phyloP scores from a whole-genome alignment of 2,888 invertebrate species.

The Phoenoteleia sp. region DNA sequence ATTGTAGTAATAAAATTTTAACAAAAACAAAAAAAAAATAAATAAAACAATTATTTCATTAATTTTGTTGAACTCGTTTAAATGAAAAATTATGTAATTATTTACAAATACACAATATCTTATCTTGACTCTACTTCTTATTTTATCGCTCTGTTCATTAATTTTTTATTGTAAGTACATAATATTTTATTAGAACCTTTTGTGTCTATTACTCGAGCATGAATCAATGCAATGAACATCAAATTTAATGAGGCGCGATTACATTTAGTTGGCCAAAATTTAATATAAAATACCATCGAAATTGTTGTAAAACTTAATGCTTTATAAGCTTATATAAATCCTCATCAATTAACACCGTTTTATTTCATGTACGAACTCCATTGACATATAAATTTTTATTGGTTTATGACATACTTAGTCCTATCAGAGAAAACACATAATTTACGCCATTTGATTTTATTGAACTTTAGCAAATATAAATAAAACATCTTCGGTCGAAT shows the following conservation, averaged over 20 bases:
- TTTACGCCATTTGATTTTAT: neutral
- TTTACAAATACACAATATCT: too few relatives aligned
- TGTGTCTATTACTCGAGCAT: too few relatives aligned
- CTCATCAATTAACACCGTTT: constrained; percentile 11
- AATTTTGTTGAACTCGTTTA: too few relatives aligned
- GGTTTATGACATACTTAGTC: neutral
- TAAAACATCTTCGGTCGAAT: neutral
- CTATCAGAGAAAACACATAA: neutral
- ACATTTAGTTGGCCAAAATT: neutral
- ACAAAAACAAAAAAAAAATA: too few relatives aligned
- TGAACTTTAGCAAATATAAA: neutral
- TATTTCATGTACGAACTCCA: neutral
- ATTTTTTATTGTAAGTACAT: too few relatives aligned
- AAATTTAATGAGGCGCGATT: neutral
- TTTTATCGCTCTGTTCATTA: too few relatives aligned
- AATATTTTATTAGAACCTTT: too few relatives aligned
- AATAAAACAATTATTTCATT: too few relatives aligned
- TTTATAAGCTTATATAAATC: neutral
- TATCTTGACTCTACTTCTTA: too few relatives aligned
- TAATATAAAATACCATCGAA: neutral
- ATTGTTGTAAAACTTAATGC: neutral
- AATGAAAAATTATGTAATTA: too few relatives aligned
- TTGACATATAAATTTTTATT: constrained; percentile 10
- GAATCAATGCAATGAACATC: too few relatives aligned
- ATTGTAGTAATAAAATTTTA: too few relatives aligned